Evolutionary conservation across 2,888 invertebrate genomes (phyloP).

Genomic region (Calliopum simillimum): DNA sequence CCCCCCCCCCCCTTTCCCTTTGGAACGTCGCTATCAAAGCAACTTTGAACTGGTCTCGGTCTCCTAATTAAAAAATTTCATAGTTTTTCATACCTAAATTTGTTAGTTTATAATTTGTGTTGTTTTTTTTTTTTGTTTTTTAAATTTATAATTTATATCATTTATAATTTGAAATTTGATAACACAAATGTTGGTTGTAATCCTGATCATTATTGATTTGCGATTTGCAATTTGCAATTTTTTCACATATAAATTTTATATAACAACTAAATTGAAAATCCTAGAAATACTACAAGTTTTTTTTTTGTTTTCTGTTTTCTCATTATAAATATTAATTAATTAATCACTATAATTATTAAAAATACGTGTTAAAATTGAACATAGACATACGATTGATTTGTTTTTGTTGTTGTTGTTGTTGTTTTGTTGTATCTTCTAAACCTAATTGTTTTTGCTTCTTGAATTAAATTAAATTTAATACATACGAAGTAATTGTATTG

Average conservation of each 20-base stretch:
- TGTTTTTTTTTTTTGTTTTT: conserved; percentile 35
- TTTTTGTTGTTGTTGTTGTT: conserved; percentile 21
- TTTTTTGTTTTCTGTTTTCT: conserved; percentile 4
- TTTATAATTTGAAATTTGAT: conserved; percentile 22
- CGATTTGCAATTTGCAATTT: conserved; percentile 6
- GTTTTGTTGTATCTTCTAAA: conserved; percentile 14
- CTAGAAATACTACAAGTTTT: conserved; percentile 26
- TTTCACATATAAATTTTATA: conserved; percentile 13
- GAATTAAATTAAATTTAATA: conserved; percentile 28
- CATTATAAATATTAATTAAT: conserved; percentile 19
- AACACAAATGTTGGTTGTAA: conserved; percentile 21
- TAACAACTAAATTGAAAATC: conserved; percentile 30
- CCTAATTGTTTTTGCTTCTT: conserved; percentile 24
- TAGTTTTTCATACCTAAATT: conserved; percentile 39
- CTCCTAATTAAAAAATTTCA: conserved; percentile 27
- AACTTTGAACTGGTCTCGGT: background rate
- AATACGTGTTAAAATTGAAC: conserved; percentile 31
- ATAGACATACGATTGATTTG: conserved; percentile 24
- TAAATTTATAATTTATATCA: conserved; percentile 7
- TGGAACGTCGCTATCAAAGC: conserved; percentile 11
- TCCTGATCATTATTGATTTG: conserved; percentile 1
- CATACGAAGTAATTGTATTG: conserved; percentile 24
- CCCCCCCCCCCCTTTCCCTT: too few relatives aligned
- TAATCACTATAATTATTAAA: conserved; percentile 24
- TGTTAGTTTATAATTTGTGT: conserved; percentile 43